phyloP scores from a whole-genome alignment of 2,888 invertebrate species.

The Dascillus cervinus region DNA sequence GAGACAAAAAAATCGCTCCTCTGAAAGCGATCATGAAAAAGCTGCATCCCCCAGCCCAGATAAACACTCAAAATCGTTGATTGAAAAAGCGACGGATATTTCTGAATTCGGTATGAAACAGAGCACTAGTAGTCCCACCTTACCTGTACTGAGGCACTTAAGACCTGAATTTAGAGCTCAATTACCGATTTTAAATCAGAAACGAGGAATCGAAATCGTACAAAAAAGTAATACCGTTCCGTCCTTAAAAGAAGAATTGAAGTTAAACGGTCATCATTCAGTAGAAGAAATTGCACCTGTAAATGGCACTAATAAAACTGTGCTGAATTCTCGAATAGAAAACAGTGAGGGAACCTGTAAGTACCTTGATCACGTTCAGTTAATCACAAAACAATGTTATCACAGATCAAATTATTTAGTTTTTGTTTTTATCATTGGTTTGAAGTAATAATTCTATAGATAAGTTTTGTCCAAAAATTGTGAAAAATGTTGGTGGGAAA shows the following conservation, averaged over 20 bases:
- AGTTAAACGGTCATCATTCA: conserved; percentile 31
- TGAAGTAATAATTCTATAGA: too few species aligned
- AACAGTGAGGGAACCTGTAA: too few species aligned
- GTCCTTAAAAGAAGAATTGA: conserved; percentile 30
- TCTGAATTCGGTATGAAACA: conserved; percentile 36
- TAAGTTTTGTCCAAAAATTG: too few species aligned
- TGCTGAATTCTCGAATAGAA: too few species aligned
- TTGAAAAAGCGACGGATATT: conserved; percentile 20
- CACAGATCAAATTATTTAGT: too few species aligned
- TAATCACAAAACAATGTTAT: too few species aligned
- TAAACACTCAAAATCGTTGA: conserved; percentile 29
- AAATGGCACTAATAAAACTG: too few species aligned
- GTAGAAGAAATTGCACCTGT: too few species aligned
- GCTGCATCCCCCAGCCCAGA: conserved; percentile 11
- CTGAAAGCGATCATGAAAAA: conserved; percentile 12
- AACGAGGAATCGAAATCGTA: conserved; percentile 37
- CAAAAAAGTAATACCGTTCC: conserved; percentile 39
- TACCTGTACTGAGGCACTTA: conserved; percentile 76
- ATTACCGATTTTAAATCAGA: conserved; percentile 61
- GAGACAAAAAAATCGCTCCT: conserved; percentile 31
- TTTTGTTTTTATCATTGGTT: too few species aligned
- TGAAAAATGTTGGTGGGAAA: background rate
- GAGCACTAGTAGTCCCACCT: conserved; percentile 41
- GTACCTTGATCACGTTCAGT: too few species aligned
- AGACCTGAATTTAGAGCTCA: conserved; percentile 82